Percentiles rank a stretch among this genome's conserved stretches.
Evolutionary conservation across 2,797 vertebrate species (phyloP).

Genomic region (Acomys russatus): DNA sequence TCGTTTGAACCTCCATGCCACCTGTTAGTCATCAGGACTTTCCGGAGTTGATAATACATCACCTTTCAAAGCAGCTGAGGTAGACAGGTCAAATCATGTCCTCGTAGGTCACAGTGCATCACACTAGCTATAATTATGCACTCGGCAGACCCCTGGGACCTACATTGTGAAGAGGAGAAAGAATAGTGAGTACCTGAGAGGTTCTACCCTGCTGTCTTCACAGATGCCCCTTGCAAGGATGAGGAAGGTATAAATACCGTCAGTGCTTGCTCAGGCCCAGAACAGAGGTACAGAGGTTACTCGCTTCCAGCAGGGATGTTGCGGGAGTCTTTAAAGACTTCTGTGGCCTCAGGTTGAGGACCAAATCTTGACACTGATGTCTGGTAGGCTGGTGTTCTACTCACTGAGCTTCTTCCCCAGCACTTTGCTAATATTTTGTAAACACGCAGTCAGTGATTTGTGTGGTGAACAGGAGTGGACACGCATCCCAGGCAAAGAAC

Average conservation of each 20-base stretch:
- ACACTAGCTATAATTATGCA: background rate
- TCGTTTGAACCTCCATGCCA: background rate
- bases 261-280: background rate
- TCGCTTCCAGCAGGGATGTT: background rate
- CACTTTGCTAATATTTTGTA: too few relatives aligned
- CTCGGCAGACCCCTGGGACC: background rate
- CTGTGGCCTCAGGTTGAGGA: background rate
- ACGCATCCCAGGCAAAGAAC: background rate
- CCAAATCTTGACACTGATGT: background rate
- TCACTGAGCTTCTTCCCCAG: background rate
- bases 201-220: background rate
- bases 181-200: background rate
- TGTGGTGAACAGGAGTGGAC: slow-evolving; percentile 4
- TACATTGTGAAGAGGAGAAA: background rate
- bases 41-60: background rate
- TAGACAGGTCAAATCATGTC: background rate
- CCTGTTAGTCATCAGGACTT: background rate
- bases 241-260: background rate
- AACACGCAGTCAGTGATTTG: background rate
- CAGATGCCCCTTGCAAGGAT: background rate
- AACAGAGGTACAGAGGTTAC: background rate
- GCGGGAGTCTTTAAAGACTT: background rate
- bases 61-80: background rate
- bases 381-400: background rate
- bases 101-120: background rate